Conservation (phyloP, 2,888 invertebrate species). For the Nomada ferruginata region DNA sequence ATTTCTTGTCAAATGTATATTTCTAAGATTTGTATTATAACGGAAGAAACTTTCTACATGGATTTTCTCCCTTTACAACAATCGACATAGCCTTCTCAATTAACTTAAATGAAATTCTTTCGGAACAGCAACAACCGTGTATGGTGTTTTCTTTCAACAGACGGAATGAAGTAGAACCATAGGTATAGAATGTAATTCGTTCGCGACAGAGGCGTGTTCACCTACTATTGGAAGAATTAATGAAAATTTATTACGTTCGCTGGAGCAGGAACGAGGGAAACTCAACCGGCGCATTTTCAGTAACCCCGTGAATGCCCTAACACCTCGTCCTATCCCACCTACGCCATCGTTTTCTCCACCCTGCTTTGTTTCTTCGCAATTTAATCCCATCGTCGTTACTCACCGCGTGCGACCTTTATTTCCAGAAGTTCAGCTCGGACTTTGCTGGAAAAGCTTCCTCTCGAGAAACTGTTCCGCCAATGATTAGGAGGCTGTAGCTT, state of each 20-base stretch:
- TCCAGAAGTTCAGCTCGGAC: not conserved
- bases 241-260: conserved; percentile 48
- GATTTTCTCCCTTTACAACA: too few species aligned
- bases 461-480: not conserved
- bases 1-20: too few species aligned
- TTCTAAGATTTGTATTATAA: too few species aligned
- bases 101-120: too few species aligned
- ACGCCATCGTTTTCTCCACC: not conserved
- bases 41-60: too few species aligned
- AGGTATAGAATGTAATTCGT: not conserved
- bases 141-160: too few species aligned
- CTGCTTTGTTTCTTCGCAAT: conserved; percentile 50
- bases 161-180: not conserved
- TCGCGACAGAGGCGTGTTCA: conserved; percentile 18
- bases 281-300: conserved; percentile 18
- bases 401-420: conserved; percentile 31
- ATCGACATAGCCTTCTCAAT: too few species aligned
- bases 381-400: conserved; percentile 56
- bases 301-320: conserved; percentile 33
- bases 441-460: not conserved
- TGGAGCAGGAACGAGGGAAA: conserved; percentile 5
- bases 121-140: too few species aligned
- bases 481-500: conserved; percentile 20
- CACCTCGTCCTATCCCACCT: conserved; percentile 24
- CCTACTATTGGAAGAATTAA: conserved; percentile 49